Conservation (phyloP, 2,113 vertebrate genomes). For the Nyctibius bracteatus region DNA sequence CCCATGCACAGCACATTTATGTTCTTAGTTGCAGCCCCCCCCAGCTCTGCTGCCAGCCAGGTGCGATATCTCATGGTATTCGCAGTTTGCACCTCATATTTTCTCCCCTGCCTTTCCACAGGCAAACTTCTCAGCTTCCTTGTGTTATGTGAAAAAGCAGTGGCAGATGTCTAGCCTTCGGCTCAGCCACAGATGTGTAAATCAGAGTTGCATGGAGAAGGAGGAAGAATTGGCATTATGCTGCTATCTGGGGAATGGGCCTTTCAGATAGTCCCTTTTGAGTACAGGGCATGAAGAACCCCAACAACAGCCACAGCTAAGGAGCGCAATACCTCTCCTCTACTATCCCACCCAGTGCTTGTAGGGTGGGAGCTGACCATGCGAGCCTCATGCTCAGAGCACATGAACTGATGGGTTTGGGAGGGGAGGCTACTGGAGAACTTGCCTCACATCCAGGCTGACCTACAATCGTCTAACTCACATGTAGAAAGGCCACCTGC, state of each 20-base stretch:
- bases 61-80: neutral
- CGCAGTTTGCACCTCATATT: neutral
- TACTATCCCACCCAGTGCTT: too few species aligned
- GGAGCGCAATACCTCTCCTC: accelerated
- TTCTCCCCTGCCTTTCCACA: neutral
- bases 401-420: accelerated
- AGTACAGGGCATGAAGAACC: neutral
- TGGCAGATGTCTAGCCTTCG: neutral
- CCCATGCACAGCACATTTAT: neutral
- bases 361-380: accelerated
- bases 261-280: neutral
- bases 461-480: neutral
- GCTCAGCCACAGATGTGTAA: neutral
- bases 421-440: neutral
- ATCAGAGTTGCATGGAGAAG: neutral
- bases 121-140: neutral
- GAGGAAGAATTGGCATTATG: neutral
- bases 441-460: neutral
- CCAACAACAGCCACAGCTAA: neutral
- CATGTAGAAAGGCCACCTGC: accelerated
- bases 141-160: neutral
- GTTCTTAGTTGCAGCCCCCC: neutral
- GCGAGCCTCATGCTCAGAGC: accelerated
- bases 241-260: neutral
- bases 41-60: neutral